Base-by-base conservation (phyloP, 2,797 vertebrate species). In the Clarias laeviceps region DNA sequence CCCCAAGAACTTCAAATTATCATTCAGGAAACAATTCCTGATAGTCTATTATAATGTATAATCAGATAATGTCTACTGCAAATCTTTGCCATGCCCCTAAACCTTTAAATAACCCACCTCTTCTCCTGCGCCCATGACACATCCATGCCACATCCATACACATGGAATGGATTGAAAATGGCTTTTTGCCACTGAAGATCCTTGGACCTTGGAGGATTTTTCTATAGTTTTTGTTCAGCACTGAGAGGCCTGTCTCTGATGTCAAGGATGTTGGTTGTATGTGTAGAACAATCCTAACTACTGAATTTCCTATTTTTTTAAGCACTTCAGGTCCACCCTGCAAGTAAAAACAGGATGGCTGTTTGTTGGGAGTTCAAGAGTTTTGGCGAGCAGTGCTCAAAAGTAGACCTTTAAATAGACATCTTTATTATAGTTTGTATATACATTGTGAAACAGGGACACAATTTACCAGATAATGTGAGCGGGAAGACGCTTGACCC, bases 401-500 rank as follows among this genome's bases (percentile, higher is more conserved):
- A 90, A 89, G 90, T 90, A 91, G 87, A 69, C 80, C 80, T 82
- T 87, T 61, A 81, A 89, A 85, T 87, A 88, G 64, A 65, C 86
- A 89, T 88, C 84, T 88, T 90, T 88, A 84, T 88, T 64, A 73
- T 69, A 32, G 54, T 89, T 91, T 90, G 88, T 83, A 87, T 92
- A 92, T 88, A 84, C 85, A 90, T 80, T 78, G 89, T 93, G 91
- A 93, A 93, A 92, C 59, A 37, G 72, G 89, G 90, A 89, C 91
- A 90, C 90, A 92, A 91, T 91, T 94, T 91, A 92, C 91, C 92
- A 93, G 94, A 95, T 94, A 94, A 93, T 94, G 93, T 91, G 85
- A 89, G 91, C 92, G 92, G 88, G 89, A 94, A 94, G 93, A 95
- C 91, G 94, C 94, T 94, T 95, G 94, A 94, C 93, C 94, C 92